Conservation (phyloP, 1,140 invertebrate genomes). For the Druon quercuslanigerum region DNA sequence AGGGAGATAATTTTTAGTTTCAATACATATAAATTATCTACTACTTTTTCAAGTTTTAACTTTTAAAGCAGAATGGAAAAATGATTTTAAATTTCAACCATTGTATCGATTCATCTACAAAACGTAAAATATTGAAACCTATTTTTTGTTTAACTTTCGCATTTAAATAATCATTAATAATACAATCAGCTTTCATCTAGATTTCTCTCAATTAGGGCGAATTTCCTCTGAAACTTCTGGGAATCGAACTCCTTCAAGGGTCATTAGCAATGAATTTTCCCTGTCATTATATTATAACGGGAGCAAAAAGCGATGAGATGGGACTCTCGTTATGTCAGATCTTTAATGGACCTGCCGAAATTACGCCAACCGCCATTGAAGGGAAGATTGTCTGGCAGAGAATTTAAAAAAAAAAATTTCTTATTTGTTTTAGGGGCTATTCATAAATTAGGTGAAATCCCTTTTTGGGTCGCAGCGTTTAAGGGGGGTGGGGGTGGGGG, state of each 20-base stretch:
- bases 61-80: no score
- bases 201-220: conserved; percentile 28
- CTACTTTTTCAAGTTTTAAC: no score
- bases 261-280: conserved; percentile 51
- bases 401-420: conserved; percentile 43
- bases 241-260: conserved; percentile 21
- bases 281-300: conserved; percentile 45
- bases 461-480: no score
- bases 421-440: neutral
- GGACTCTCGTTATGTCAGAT: conserved; percentile 41
- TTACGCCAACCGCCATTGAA: conserved; percentile 40
- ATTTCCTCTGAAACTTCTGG: conserved; percentile 14
- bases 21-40: no score
- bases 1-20: no score
- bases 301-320: conserved; percentile 47
- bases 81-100: no score
- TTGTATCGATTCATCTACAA: no score
- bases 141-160: neutral
- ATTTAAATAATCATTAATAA: neutral
- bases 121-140: no score
- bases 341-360: conserved; percentile 43
- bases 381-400: conserved; percentile 38
- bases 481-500: no score
- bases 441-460: no score
- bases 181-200: conserved; percentile 17